Conservation (phyloP, 2,888 invertebrate species). For the Aporophyla lueneburgensis region DNA sequence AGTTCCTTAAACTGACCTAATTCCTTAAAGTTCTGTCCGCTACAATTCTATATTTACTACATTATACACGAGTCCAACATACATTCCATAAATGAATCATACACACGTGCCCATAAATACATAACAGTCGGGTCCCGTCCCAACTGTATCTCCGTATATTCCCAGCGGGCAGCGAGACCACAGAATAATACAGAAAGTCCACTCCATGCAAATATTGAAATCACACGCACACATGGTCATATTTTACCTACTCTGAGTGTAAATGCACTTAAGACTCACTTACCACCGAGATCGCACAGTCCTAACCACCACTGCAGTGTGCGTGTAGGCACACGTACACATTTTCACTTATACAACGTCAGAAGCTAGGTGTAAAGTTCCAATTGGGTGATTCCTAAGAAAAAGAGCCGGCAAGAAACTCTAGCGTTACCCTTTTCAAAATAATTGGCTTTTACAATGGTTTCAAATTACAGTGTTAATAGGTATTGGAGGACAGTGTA, state of each 20-base stretch:
- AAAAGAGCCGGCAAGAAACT: no score
- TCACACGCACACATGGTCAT: not conserved
- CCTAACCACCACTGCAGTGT: no score
- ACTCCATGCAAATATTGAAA: not conserved
- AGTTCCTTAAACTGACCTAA: not conserved
- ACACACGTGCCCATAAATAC: constrained; percentile 12
- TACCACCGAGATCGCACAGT: no score
- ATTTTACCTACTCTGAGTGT: not conserved
- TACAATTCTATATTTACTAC: constrained; percentile 1
- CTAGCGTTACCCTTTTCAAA: no score
- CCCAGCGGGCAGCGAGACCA: constrained; percentile 14
- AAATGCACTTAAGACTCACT: no score
- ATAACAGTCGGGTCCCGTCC: constrained; percentile 1
- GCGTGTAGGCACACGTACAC: no score
- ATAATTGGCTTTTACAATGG: no score
- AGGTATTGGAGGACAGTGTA: no score
- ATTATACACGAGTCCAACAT: not conserved
- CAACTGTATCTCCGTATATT: constrained; percentile 25
- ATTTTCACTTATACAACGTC: no score
- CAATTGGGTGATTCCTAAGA: no score
- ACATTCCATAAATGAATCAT: constrained; percentile 15
- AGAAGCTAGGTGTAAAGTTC: no score
- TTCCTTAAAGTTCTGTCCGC: not conserved
- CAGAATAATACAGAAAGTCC: not conserved
- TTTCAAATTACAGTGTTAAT: no score